A percentile compares a stretch with the other conserved stretches of the same genome.
phyloP scores from a whole-genome alignment of 2,797 vertebrate species.

The Coendou prehensilis region DNA sequence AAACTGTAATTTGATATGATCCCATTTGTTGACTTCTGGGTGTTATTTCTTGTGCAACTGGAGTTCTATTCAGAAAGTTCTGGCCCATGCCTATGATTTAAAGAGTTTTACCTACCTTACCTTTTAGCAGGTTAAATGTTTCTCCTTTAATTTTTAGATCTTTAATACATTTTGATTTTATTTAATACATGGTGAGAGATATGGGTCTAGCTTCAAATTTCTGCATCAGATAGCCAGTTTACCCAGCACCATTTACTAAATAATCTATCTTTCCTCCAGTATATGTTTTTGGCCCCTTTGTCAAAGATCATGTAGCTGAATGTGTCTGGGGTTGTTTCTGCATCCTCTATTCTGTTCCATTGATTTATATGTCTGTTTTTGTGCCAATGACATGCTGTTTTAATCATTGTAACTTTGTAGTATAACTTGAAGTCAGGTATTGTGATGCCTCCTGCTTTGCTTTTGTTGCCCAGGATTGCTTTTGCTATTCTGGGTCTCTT shows the following conservation, averaged over 20 bases:
- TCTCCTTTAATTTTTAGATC: background rate
- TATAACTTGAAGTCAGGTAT: background rate
- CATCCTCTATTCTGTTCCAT: background rate
- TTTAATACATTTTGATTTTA: background rate
- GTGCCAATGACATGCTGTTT: background rate
- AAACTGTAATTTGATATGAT: background rate
- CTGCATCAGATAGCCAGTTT: background rate
- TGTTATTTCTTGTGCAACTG: background rate
- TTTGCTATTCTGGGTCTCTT: background rate
- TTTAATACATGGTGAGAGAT: background rate
- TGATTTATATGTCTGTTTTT: background rate
- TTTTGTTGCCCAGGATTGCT: background rate
- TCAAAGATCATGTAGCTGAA: background rate
- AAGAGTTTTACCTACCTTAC: background rate
- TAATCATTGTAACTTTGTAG: background rate
- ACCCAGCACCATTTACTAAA: background rate
- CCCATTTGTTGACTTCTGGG: background rate
- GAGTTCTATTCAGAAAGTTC: background rate
- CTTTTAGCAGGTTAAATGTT: background rate
- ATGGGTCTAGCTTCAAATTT: background rate
- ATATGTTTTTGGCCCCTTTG: background rate
- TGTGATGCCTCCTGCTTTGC: background rate
- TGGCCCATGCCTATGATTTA: background rate
- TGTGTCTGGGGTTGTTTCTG: background rate
- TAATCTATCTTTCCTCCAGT: background rate